These are phyloP conservation scores for Anastrepha obliqua DNA, from an alignment of 1,140 invertebrate species.

Conservation along the genomic window DNA sequence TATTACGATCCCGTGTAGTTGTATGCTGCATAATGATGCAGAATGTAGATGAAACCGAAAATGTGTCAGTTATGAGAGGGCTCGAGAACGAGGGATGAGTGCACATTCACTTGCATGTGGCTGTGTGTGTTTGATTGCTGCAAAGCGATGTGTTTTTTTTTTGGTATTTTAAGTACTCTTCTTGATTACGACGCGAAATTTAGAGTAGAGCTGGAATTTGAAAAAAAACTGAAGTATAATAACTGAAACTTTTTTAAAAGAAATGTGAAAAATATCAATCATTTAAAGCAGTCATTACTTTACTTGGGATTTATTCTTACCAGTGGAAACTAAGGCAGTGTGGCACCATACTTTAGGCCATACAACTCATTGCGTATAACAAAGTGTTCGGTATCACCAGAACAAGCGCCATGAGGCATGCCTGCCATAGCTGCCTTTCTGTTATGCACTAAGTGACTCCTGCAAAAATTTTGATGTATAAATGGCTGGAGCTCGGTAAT, in stretches of 20 bases:
- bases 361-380: too few relatives aligned
- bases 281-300: too few relatives aligned
- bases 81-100: neutral
- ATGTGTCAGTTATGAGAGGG: constrained; percentile 15
- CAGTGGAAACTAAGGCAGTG: too few relatives aligned
- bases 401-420: too few relatives aligned
- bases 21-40: constrained; percentile 22
- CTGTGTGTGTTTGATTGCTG: neutral
- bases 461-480: too few relatives aligned
- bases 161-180: constrained; percentile 18
- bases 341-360: too few relatives aligned
- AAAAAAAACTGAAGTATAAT: neutral
- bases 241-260: neutral
- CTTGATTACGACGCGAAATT: constrained; percentile 5
- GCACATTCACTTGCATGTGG: neutral
- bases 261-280: neutral
- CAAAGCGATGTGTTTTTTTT: neutral
- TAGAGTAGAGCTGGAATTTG: neutral
- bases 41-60: constrained; percentile 36
- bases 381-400: too few relatives aligned
- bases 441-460: too few relatives aligned
- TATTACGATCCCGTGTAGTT: neutral
- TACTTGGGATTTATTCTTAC: too few relatives aligned
- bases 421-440: too few relatives aligned
- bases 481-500: too few relatives aligned